Base-by-base conservation (phyloP, 2,888 invertebrate species). In the Dromius quadrimaculatus region DNA sequence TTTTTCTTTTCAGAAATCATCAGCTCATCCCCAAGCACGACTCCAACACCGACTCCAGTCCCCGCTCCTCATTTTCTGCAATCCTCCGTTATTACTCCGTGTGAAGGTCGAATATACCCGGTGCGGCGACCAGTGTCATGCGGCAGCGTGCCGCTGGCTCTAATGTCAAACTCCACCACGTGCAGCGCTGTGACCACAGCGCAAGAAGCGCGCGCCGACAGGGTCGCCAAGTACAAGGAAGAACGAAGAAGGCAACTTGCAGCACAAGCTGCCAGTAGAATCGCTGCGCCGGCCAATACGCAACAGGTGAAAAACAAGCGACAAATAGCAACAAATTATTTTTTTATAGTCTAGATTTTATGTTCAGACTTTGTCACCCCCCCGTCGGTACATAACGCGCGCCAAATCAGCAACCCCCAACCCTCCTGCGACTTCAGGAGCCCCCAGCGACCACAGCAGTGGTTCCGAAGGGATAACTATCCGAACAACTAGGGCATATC, bases 181-280 rank as follows among this genome's bases (percentile, higher is more conserved):
- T n/a, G n/a, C n/a, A n/a, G n/a, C n/a, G 32, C 17, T 9, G 45
- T 9, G 11, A 23, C 19, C 13, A 22, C 41, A 73, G 72, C 22
- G 41, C 36, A 43, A 43, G 66, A 61, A 73, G 77, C 74, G 71
- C 47, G 85, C 75, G 85, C 85, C 80, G 85, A 83, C 79, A 83
- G 86, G 74, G 85, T 86, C 79, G 88, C 88, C 81, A 84, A 91
- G 78, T 91, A 91, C 81, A 92, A 92, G 80, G 91, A 91, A 77
- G 90, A 91, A 78, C 84, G 92, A 66, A 85, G 89, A 72, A 87
- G 86, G 76, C 90, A 91, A 80, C 83, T 91, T 72, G 89, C 87
- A 36, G 86, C 87, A n/a, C 87, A 86, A 9, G 41, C 23, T 19
- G 41, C 13, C 11, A 23, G 11, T 62, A 36, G 34, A 20, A 17